These are phyloP conservation scores for Gymnocypris eckloni DNA, from an alignment of 2,797 vertebrate genomes.

Conservation along the genomic window DNA sequence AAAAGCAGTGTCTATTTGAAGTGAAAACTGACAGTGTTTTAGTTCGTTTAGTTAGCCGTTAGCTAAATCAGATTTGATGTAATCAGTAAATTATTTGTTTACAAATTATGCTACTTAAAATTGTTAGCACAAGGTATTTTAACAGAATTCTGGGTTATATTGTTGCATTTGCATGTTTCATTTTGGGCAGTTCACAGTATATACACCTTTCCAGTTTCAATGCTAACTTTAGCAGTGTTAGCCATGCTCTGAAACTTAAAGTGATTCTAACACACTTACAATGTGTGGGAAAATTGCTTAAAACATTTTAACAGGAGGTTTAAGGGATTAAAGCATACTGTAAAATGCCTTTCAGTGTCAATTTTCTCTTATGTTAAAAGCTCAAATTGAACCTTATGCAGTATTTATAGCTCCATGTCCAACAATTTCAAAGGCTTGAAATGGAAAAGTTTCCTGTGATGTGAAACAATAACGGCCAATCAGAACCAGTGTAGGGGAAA, in stretches of 20 bases:
- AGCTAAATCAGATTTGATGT: not conserved
- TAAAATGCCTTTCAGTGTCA: not conserved
- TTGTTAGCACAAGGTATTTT: not conserved
- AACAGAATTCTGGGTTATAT: not conserved
- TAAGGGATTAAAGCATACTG: not conserved
- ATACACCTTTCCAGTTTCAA: not conserved
- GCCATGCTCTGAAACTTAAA: not conserved
- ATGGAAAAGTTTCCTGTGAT: not conserved
- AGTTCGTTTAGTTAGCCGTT: not conserved
- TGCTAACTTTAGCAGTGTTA: not conserved
- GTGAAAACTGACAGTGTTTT: not conserved
- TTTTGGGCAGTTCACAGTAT: not conserved
- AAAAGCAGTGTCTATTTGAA: constrained; percentile 1
- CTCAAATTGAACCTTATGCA: not conserved
- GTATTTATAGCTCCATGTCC: not conserved
- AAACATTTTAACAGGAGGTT: not conserved
- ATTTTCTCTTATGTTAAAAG: not conserved
- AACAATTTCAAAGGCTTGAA: not conserved
- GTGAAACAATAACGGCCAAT: too few relatives aligned
- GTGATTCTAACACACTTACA: not conserved
- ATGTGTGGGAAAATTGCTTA: not conserved
- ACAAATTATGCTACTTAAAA: not conserved
- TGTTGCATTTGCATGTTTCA: not conserved
- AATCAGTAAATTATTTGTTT: not conserved
- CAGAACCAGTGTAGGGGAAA: not conserved